These are phyloP conservation scores for Platycheirus rosarum DNA, from an alignment of 2,888 invertebrate species.

Conservation along the genomic window DNA sequence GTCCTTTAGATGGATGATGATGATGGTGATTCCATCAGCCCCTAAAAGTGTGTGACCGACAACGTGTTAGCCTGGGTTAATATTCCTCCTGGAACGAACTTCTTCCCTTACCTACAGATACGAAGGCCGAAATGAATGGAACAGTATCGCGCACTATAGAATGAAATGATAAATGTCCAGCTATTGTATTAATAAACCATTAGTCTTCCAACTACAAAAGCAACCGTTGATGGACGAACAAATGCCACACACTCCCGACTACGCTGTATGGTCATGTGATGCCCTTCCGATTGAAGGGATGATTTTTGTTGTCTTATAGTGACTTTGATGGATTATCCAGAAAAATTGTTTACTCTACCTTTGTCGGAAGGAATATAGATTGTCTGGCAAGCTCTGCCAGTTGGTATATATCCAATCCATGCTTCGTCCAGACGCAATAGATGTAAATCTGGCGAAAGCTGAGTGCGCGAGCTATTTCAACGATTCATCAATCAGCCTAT, in stretches of 20 bases:
- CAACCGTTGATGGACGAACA: constrained; percentile 49
- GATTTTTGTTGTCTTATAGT: constrained; percentile 72
- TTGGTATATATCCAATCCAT: not conserved
- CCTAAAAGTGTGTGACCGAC: constrained; percentile 37
- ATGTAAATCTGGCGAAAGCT: constrained; percentile 64
- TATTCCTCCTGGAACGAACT: constrained; percentile 49
- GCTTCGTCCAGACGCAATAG: constrained; percentile 9
- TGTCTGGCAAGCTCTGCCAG: not conserved
- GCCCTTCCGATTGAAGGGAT: constrained; percentile 63
- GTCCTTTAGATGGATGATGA: constrained; percentile 66
- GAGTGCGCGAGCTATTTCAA: constrained; percentile 37
- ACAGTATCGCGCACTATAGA: constrained; percentile 61
- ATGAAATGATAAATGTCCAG: constrained; percentile 72
- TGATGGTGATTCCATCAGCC: constrained; percentile 67
- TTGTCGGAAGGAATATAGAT: constrained; percentile 11
- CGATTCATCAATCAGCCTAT: constrained; percentile 50
- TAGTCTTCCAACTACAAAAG: constrained; percentile 59
- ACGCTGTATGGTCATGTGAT: not conserved
- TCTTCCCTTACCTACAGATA: constrained; percentile 22
- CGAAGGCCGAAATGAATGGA: constrained; percentile 55
- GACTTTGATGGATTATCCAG: constrained; percentile 71
- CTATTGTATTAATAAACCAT: constrained; percentile 74
- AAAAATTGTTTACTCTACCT: constrained; percentile 52
- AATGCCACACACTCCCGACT: not conserved
- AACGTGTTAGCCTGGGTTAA: constrained; percentile 66